Evolutionary conservation across 2,888 invertebrate species (phyloP).

Genomic region (Lamproptera curius): DNA sequence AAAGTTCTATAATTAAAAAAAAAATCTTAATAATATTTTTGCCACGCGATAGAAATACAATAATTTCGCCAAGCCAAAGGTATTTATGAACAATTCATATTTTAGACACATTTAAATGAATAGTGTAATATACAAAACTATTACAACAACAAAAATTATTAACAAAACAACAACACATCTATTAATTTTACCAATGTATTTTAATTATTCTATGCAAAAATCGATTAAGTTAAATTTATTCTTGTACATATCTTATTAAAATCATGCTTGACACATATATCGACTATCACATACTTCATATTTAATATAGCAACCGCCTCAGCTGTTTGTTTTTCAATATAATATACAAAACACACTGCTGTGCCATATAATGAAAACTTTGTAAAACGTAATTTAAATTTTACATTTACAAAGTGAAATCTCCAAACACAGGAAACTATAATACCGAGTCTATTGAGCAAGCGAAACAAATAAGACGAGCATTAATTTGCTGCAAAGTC

Average conservation of each 20-base stretch:
- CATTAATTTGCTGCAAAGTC: background rate
- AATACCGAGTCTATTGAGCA: background rate
- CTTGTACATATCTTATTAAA: too few relatives aligned
- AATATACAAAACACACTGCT: too few relatives aligned
- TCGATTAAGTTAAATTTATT: too few relatives aligned
- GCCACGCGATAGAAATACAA: background rate
- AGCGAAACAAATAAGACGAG: background rate
- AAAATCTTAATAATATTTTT: background rate
- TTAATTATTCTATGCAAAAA: too few relatives aligned
- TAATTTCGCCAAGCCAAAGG: constrained; percentile 10
- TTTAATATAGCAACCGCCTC: too few relatives aligned
- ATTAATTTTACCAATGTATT: too few relatives aligned
- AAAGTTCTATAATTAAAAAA: background rate
- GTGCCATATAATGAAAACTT: background rate
- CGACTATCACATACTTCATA: too few relatives aligned
- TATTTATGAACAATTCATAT: background rate
- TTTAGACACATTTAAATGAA: background rate
- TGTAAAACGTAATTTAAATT: background rate
- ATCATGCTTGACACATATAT: too few relatives aligned
- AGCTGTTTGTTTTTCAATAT: too few relatives aligned
- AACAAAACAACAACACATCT: too few relatives aligned
- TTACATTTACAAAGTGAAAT: background rate
- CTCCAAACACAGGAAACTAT: background rate
- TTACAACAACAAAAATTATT: too few relatives aligned
- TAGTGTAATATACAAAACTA: too few relatives aligned